Evolutionary conservation across 2,888 invertebrate species (phyloP), one percentile per base, ranked within the genome.

Genomic region (Chymomyza fuscimana): DNA sequence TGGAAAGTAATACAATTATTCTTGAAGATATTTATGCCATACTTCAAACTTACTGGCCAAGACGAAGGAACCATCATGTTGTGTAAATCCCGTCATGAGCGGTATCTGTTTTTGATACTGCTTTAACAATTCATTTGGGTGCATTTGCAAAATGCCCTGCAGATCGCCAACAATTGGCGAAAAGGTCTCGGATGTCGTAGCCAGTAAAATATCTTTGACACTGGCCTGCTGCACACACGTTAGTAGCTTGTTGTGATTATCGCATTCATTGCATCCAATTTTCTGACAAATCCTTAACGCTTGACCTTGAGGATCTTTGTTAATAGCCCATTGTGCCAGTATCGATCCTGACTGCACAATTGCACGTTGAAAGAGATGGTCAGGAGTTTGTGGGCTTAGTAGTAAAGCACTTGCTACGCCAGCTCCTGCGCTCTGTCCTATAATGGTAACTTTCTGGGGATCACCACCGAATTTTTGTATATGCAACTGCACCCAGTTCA

Each of bases 311-410:
- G 93, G 92, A 67, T 92, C 75, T 5, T 77, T 77, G 72, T 92
- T 92, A 4, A 92, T 89, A 0, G 92, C 92, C 93, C 93, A 94
- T 6, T 89, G 82, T 29, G 92, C 92, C 15, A 93, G 80, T 3
- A 93, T 91, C 9, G 93, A 92, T 0, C 93, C 94, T 68, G 94
- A 94, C 78, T 93, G 93, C 7, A 93, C 84, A 73, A 94, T 93
- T 0, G 91, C 92, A 56, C 92, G 89, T 63, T 92, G 91, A 78
- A 94, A 93, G 63, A 93, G 82, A 25, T 72, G 73, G 6, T 64
- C 25, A 0, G 75, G 69, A 10, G 91, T 91, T 36, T 89, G 78
- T 12, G 93, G 93, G 81, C 93, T 93, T 15, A 92, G 72, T 52
- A 92, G 69, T 65, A 93, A 82, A 1, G 92, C 87, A 6, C 92